Base-by-base conservation (phyloP, 2,797 vertebrate genomes). In the Peromyscus eremicus region DNA sequence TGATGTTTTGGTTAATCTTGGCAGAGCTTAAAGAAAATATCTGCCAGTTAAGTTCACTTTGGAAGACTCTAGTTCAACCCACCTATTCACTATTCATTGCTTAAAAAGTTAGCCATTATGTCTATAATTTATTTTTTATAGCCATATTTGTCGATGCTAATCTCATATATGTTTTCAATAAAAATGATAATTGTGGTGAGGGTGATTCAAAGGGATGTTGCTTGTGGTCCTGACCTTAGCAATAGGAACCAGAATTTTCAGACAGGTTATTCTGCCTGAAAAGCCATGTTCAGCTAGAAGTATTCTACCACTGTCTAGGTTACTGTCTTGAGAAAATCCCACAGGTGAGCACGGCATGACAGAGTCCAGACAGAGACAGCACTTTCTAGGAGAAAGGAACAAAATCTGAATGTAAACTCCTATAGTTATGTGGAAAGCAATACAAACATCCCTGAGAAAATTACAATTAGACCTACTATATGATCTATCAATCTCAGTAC, bases 281-380 rank as follows among this genome's bases (percentile, higher is more conserved):
- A 79, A 46, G 5, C 40, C 34, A 4, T 49, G 29, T 68, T 49
- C 52, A 27, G 43, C 5, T 13, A 60, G 17, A 23, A 66, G 40
- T 6, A 32, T 9, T 21, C 19, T 57, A 49, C 8, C n/a, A n/a
- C 9, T 40, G 21, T 0, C n/a, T 16, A 57, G 12, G n/a, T 43
- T 80, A 70, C 34, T 6, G 34, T 32, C 5, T 68, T 84, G 23
- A 55, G n/a, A 90, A 32, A 55, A 29, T 82, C 49, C 12, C 2
- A 80, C 6, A 6, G 16, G 16, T 10, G 0, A 0, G 23, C 1
- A 34, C 0, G 23, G 2, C 0, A 6, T 79, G 6, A 29, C 11
- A 60, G 6, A 79, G 49, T 87, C 3, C 2, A 60, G 46, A 57
- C 14, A 34, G 46, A 81, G 3, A 0, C 37, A 8, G 13, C 1